Conservation (phyloP, 2,888 invertebrate species). For the Norana najaformis region DNA sequence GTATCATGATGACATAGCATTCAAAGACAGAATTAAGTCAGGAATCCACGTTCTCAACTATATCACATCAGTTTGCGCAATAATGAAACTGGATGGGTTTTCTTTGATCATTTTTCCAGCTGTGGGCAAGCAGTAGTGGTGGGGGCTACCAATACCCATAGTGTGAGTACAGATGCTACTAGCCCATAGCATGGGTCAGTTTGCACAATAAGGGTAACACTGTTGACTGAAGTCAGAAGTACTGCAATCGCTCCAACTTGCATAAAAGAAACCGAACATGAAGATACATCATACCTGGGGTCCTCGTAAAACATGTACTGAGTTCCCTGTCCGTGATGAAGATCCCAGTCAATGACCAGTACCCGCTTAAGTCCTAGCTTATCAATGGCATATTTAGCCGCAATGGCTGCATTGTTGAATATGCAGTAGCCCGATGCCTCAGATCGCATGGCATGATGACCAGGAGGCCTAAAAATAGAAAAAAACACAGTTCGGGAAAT, state of each 20-base stretch:
- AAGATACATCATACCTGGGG: constrained; percentile 68
- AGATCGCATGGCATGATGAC: constrained; percentile 83
- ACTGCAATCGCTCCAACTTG: neutral
- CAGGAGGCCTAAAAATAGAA: constrained; percentile 68
- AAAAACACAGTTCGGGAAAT: neutral
- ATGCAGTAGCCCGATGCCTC: constrained; percentile 82
- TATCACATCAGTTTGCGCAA: no score
- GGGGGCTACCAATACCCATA: no score
- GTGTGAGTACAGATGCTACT: no score
- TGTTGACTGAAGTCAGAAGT: neutral
- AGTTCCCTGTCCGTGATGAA: constrained; percentile 93
- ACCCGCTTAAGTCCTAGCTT: constrained; percentile 66
- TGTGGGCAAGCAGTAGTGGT: no score
- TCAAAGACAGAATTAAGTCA: no score
- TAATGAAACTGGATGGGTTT: no score
- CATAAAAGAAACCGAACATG: neutral
- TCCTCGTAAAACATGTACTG: constrained; percentile 64
- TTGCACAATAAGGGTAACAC: no score
- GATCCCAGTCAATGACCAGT: constrained; percentile 90
- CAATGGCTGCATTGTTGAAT: constrained; percentile 84
- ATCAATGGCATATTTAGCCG: constrained; percentile 75
- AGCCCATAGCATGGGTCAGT: no score
- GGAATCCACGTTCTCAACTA: no score
- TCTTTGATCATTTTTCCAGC: no score
- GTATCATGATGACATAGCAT: no score